Evolutionary conservation across 2,888 invertebrate species (phyloP).

Genomic region (Dynastes tityus): DNA sequence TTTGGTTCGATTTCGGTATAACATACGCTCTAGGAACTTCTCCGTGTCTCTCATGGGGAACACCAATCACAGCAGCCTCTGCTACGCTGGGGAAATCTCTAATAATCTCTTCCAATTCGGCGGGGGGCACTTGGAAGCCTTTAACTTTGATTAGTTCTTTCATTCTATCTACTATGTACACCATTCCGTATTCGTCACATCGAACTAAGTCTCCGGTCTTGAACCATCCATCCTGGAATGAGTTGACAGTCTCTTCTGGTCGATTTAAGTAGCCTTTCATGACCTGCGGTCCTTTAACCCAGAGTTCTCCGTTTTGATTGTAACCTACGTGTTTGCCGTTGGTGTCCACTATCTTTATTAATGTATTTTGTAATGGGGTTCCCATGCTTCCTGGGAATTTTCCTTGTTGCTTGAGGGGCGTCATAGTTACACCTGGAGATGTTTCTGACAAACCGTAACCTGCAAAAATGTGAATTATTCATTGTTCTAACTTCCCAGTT

Average conservation of each 20-base stretch:
- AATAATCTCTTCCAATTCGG: conserved; percentile 84
- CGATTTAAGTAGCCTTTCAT: conserved; percentile 87
- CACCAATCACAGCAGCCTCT: conserved; percentile 88
- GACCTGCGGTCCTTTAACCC: conserved; percentile 84
- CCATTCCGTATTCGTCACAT: conserved; percentile 77
- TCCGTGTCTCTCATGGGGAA: conserved; percentile 78
- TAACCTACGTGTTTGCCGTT: conserved; percentile 61
- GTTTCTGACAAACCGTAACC: conserved; percentile 85
- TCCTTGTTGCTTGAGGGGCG: conserved; percentile 48
- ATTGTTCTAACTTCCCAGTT: background rate
- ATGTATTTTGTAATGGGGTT: conserved; percentile 75
- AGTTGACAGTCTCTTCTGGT: conserved; percentile 80
- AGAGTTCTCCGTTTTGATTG: conserved; percentile 80
- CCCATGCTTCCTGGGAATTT: conserved; percentile 72
- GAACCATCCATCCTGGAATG: conserved; percentile 83
- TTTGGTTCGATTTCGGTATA: conserved; percentile 70
- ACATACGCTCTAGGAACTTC: conserved; percentile 84
- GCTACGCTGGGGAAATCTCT: conserved; percentile 80
- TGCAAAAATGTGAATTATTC: conserved; percentile 54
- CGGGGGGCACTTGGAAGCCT: conserved; percentile 86
- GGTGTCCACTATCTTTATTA: conserved; percentile 75
- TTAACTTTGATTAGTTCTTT: conserved; percentile 89
- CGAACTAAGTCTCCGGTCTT: conserved; percentile 77
- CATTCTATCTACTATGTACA: conserved; percentile 83
- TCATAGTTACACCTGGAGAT: conserved; percentile 68